phyloP scores from a whole-genome alignment of 23 tunicate genomes.

The Halocynthia aurantium region DNA sequence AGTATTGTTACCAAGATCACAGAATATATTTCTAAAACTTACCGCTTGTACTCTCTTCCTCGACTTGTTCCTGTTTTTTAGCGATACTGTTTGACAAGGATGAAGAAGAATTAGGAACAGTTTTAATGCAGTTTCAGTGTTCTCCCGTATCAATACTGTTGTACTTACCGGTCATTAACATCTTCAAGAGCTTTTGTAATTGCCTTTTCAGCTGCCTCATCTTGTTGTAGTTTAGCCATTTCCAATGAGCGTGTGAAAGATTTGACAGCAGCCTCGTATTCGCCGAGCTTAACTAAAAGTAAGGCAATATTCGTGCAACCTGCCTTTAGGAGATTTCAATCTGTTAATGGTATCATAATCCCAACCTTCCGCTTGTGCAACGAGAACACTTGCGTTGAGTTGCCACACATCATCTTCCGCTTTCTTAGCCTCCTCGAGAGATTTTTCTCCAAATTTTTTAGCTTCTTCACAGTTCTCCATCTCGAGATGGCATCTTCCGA shows the following conservation, averaged over 20 bases:
- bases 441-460: constrained; percentile 70
- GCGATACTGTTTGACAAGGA: too few species aligned
- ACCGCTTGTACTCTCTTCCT: too few species aligned
- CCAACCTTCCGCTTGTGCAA: constrained; percentile 91
- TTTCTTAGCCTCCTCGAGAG: constrained; percentile 72
- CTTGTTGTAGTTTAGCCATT: constrained; percentile 55
- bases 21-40: too few species aligned
- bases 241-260: constrained; percentile 69
- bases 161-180: constrained; percentile 57
- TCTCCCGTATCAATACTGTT: too few species aligned
- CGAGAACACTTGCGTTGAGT: constrained; percentile 82
- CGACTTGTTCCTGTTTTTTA: too few species aligned
- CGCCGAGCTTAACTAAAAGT: constrained; percentile 52
- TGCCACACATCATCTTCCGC: constrained; percentile 95
- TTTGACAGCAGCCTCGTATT: constrained; percentile 50
- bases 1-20: too few species aligned
- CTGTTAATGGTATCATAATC: not conserved
- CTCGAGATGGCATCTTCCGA: constrained; percentile 85
- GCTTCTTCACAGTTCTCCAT: constrained; percentile 64
- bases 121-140: too few species aligned
- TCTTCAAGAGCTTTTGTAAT: constrained; percentile 87
- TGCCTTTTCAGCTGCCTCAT: constrained; percentile 73
- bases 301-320: too few species aligned
- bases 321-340: not conserved
- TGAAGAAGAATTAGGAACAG: too few species aligned